Conservation (phyloP, 2,888 invertebrate genomes). For the Ptychoptera contaminata region DNA sequence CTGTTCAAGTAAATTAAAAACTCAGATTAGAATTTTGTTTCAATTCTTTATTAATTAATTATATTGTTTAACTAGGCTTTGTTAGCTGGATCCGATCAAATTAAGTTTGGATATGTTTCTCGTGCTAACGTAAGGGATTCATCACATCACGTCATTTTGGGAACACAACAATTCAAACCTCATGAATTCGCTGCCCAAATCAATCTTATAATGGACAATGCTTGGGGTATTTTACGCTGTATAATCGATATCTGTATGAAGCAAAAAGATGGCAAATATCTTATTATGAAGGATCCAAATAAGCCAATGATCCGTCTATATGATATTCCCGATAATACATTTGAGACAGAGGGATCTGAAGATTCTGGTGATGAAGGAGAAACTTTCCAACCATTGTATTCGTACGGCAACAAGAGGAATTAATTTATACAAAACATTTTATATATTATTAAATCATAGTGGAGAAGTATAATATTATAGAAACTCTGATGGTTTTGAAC, state of each 20-base stretch:
- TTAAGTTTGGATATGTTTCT: slow-evolving; percentile 99
- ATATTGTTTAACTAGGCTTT: no score
- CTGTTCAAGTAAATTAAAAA: slow-evolving; percentile 53
- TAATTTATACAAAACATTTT: no score
- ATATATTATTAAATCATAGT: no score
- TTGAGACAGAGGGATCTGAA: slow-evolving; percentile 93
- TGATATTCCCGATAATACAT: slow-evolving; percentile 96
- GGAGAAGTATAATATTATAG: no score
- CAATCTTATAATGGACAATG: slow-evolving; percentile 98
- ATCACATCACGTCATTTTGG: slow-evolving; percentile 89
- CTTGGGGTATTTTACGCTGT: slow-evolving; percentile 95
- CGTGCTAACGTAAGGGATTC: slow-evolving; percentile 86
- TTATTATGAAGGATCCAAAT: slow-evolving; percentile 98
- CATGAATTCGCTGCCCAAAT: slow-evolving; percentile 98
- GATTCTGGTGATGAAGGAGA: slow-evolving; percentile 30
- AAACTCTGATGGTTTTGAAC: no score
- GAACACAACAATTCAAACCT: slow-evolving; percentile 96
- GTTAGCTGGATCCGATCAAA: slow-evolving; percentile 89
- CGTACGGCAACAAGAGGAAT: slow-evolving; percentile 11
- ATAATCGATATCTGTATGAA: slow-evolving; percentile 96
- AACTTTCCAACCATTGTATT: slow-evolving; percentile 29
- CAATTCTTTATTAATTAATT: no score
- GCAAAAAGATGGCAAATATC: slow-evolving; percentile 89
- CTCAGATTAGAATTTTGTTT: no score
- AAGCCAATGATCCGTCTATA: slow-evolving; percentile 96